Percentiles rank a stretch among this genome's conserved stretches.
Evolutionary conservation across 2,113 vertebrate species (phyloP).

Genomic region (Platysteira castanea): DNA sequence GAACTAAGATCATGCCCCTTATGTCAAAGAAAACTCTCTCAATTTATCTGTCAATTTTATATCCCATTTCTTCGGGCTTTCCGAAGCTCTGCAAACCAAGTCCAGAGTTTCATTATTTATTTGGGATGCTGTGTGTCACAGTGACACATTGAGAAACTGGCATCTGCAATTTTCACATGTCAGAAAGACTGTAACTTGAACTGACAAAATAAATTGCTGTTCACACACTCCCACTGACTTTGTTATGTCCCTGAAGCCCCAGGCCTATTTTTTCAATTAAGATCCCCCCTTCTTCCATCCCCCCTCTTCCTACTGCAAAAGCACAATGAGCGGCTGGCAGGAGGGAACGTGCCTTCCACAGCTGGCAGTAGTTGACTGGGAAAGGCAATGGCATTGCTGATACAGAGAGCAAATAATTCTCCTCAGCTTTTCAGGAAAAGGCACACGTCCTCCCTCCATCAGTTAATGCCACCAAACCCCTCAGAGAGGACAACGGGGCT

Average conservation of each 20-base stretch:
- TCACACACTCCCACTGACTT: constrained; percentile 53
- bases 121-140: constrained; percentile 23
- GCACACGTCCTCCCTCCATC: not conserved
- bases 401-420: not conserved
- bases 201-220: constrained; percentile 56
- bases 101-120: constrained; percentile 31
- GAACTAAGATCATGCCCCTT: not conserved
- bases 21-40: not conserved
- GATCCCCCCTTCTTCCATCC: constrained; percentile 26
- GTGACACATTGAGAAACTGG: constrained; percentile 31
- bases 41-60: not conserved
- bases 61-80: not conserved
- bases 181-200: constrained; percentile 50
- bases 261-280: constrained; percentile 64
- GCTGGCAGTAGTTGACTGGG: constrained; percentile 29
- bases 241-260: constrained; percentile 42
- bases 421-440: not conserved
- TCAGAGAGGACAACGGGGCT: not conserved
- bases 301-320: constrained; percentile 2
- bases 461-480: not conserved
- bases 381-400: not conserved
- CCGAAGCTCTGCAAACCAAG: not conserved
- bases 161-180: constrained; percentile 59
- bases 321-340: constrained; percentile 12
- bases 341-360: constrained; percentile 43